A percentile compares a stretch with the other conserved stretches of the same genome.
Conservation (phyloP, 2,113 vertebrate genomes). For the Coreoperca whiteheadi region DNA sequence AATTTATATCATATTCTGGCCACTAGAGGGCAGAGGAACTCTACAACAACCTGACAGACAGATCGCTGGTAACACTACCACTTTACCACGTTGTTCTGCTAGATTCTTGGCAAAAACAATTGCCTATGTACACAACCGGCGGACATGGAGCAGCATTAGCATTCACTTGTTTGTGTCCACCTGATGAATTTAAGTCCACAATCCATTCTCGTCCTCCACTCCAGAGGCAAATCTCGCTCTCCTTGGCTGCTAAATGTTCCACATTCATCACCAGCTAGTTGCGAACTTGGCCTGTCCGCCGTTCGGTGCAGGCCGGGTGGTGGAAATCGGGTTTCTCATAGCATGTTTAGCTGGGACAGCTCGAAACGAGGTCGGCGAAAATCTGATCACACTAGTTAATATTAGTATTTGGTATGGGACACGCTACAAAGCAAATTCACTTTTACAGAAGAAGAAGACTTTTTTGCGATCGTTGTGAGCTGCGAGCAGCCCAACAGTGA, state of each 20-base stretch:
- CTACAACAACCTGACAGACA: not conserved
- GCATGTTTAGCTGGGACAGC: not conserved
- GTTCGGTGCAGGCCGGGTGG: not conserved
- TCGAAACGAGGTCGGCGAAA: not conserved
- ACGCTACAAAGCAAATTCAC: not conserved
- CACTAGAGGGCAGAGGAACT: not conserved
- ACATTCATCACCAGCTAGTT: not conserved
- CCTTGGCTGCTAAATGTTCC: not conserved
- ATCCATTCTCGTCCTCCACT: not conserved
- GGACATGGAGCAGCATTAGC: not conserved
- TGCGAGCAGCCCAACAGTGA: not conserved
- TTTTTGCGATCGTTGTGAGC: no score
- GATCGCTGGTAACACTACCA: not conserved
- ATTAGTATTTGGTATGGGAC: no score
- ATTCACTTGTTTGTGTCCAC: not conserved
- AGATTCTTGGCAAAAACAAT: no score
- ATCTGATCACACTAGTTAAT: not conserved
- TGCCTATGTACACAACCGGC: not conserved
- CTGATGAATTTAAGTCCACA: not conserved
- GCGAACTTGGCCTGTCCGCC: not conserved
- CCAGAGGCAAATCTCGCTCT: not conserved
- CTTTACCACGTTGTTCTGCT: not conserved
- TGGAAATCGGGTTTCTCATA: not conserved
- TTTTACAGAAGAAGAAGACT: not conserved
- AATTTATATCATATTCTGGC: not conserved